Percentiles rank a stretch among this genome's conserved stretches.
These are phyloP conservation scores for Corvus moneduloides DNA, from an alignment of 2,113 vertebrate genomes.

Conservation along the genomic window DNA sequence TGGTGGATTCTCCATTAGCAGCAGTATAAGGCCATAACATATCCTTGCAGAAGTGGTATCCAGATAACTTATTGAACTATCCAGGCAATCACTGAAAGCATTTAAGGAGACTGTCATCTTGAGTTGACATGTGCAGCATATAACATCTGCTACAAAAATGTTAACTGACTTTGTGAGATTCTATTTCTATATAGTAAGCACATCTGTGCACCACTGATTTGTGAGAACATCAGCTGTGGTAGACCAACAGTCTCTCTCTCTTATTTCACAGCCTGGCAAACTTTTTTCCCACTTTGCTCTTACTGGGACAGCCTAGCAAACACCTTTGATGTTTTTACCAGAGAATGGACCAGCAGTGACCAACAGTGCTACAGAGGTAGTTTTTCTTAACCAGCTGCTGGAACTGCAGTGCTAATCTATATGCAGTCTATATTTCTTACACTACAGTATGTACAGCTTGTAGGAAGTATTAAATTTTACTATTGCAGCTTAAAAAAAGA, in stretches of 20 bases:
- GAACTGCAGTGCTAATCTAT: neutral
- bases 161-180: neutral
- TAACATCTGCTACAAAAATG: neutral
- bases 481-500: neutral
- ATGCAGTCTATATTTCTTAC: neutral
- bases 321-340: neutral
- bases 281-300: neutral
- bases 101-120: neutral
- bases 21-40: neutral
- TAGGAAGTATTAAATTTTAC: neutral
- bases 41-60: neutral
- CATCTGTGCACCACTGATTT: neutral
- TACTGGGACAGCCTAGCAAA: neutral
- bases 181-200: neutral
- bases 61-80: neutral
- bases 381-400: neutral
- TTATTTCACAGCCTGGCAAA: neutral
- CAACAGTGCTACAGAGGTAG: neutral
- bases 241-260: neutral
- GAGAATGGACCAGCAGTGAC: rapidly evolving
- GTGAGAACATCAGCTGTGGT: neutral
- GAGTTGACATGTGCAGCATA: neutral
- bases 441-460: neutral
- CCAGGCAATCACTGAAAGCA: neutral
- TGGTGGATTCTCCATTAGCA: neutral